These are phyloP conservation scores for Liparis tanakae DNA, from an alignment of 2,797 vertebrate species.

Conservation along the genomic window DNA sequence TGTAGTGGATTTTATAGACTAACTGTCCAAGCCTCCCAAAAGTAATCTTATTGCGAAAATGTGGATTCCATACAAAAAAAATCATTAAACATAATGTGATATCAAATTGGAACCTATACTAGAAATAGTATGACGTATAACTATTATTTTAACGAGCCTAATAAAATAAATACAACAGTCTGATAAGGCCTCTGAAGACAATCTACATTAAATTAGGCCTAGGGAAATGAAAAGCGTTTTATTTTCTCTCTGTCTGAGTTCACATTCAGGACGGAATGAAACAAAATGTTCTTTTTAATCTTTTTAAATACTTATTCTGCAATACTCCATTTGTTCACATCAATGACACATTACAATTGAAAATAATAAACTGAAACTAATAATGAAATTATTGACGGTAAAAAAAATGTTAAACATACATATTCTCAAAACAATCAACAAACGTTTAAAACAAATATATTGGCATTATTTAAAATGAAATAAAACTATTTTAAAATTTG, in stretches of 20 bases:
- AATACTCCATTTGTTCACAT: background rate
- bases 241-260: background rate
- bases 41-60: background rate
- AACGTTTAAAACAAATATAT: background rate
- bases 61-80: background rate
- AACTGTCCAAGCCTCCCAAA: slow-evolving; percentile 7
- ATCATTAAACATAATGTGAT: background rate
- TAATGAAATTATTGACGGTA: background rate
- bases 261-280: background rate
- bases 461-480: background rate
- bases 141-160: background rate
- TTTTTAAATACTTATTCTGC: background rate
- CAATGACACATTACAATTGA: background rate
- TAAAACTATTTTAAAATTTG: background rate
- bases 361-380: background rate
- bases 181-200: background rate
- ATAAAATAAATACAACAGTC: background rate
- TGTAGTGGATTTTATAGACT: slow-evolving; percentile 16
- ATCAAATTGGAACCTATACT: background rate
- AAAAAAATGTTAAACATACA: background rate
- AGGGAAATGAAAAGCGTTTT: background rate
- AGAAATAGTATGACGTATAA: background rate
- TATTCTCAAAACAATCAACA: background rate
- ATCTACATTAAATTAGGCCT: background rate
- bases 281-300: no score